Evolutionary conservation across 2,888 invertebrate species (phyloP).

Genomic region (Buathra laborator): DNA sequence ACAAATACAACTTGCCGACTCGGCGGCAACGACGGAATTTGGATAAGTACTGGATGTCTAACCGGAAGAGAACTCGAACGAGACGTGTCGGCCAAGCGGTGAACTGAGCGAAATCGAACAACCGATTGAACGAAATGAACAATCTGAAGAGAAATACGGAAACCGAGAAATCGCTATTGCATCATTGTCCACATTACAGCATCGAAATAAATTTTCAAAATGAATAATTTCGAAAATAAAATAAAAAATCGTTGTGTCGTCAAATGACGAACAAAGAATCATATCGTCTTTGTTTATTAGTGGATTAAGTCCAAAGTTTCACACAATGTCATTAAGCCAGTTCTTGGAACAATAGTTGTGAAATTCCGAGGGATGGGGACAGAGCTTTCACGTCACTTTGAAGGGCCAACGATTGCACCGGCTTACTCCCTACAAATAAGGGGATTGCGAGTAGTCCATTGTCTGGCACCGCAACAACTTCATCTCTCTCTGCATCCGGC

Average conservation of each 20-base stretch:
- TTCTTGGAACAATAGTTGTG: neutral
- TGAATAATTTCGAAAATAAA: neutral
- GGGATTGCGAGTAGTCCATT: slow-evolving; percentile 1
- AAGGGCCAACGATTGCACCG: slow-evolving; percentile 4
- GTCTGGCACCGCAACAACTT: neutral
- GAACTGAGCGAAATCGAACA: slow-evolving; percentile 26
- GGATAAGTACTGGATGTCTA: slow-evolving; percentile 29
- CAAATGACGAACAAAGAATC: neutral
- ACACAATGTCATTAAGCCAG: neutral
- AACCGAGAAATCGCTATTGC: neutral
- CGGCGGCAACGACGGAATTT: neutral
- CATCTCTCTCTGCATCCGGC: neutral
- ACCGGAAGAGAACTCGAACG: slow-evolving; percentile 9
- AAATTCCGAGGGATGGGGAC: neutral
- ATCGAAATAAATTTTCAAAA: neutral
- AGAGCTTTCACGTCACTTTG: neutral
- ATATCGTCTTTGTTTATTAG: neutral
- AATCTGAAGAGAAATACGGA: neutral
- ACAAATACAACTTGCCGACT: slow-evolving; percentile 50
- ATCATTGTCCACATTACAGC: neutral
- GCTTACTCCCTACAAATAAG: neutral
- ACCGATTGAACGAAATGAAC: slow-evolving; percentile 6
- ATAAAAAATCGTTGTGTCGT: neutral
- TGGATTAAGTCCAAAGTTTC: neutral
- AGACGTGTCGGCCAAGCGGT: slow-evolving; percentile 23